These are phyloP conservation scores for Crenichthys baileyi DNA, from an alignment of 2,797 vertebrate genomes.

Conservation along the genomic window DNA sequence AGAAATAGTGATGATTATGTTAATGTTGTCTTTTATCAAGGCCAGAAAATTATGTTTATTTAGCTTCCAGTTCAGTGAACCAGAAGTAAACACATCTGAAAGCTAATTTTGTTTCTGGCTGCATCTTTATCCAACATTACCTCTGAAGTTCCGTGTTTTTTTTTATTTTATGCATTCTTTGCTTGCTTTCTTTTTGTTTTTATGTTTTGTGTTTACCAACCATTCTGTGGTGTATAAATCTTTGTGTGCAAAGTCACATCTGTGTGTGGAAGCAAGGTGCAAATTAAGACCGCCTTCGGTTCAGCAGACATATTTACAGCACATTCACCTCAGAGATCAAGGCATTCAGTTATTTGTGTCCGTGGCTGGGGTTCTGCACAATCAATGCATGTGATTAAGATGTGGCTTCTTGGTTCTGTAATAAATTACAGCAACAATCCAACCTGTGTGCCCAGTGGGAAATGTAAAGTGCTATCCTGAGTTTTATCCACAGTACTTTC, in stretches of 20 bases:
- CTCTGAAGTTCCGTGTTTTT: background rate
- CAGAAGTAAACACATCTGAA: background rate
- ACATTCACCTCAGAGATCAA: background rate
- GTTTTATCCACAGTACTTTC: background rate
- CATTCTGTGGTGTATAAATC: background rate
- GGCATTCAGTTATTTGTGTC: constrained; percentile 2
- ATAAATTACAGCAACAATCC: constrained; percentile 3
- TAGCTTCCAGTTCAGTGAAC: background rate
- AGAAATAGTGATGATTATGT: background rate
- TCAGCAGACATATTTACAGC: background rate
- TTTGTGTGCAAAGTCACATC: background rate
- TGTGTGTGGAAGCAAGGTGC: background rate
- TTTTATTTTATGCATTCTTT: background rate
- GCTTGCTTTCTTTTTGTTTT: background rate
- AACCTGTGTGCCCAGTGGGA: background rate
- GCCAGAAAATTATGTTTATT: background rate
- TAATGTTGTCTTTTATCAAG: background rate
- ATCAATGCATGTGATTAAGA: constrained; percentile 3
- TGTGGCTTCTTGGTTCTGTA: background rate
- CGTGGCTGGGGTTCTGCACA: background rate
- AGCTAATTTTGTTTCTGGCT: background rate
- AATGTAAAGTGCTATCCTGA: background rate
- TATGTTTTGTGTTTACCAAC: no score
- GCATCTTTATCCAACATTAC: background rate
- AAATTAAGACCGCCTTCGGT: background rate